These are phyloP conservation scores for Nymphalis c-album DNA, from an alignment of 2,888 invertebrate species.

Conservation along the genomic window DNA sequence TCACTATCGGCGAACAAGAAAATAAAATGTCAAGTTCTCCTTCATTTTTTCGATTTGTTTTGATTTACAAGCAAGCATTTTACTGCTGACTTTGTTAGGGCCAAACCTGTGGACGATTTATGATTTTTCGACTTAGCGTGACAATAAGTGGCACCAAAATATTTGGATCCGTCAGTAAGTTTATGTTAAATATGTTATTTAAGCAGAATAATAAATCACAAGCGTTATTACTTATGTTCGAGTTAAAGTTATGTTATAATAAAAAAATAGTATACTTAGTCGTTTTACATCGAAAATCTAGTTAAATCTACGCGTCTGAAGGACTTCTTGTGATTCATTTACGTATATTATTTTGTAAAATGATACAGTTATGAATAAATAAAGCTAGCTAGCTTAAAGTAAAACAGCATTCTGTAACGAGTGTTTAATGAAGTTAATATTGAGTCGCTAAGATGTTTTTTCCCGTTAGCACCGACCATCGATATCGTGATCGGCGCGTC, in stretches of 20 bases:
- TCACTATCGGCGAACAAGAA: slow-evolving; percentile 50
- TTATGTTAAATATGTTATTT: slow-evolving; percentile 44
- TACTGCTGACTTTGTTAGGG: slow-evolving; percentile 77
- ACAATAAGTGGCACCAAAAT: slow-evolving; percentile 71
- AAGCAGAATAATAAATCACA: slow-evolving; percentile 17
- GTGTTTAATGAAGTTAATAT: neutral
- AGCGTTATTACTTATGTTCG: neutral
- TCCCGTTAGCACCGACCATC: slow-evolving; percentile 18
- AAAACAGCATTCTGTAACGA: neutral
- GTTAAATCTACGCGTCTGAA: neutral
- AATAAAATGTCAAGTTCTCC: slow-evolving; percentile 58
- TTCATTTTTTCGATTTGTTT: slow-evolving; percentile 72
- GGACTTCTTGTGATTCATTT: neutral
- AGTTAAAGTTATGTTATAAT: neutral
- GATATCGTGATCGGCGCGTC: slow-evolving; percentile 41
- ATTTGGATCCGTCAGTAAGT: slow-evolving; percentile 56
- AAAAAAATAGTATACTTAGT: neutral
- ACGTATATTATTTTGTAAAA: neutral
- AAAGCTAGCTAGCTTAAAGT: too few relatives aligned
- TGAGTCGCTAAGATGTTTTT: slow-evolving; percentile 15
- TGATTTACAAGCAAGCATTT: slow-evolving; percentile 78
- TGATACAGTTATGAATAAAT: neutral
- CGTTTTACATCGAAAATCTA: too few relatives aligned
- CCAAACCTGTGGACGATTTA: slow-evolving; percentile 76
- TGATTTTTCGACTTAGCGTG: slow-evolving; percentile 60